A percentile compares a stretch with the other conserved stretches of the same genome.
Conservation (phyloP, 2,797 vertebrate genomes). For the Chelon auratus region DNA sequence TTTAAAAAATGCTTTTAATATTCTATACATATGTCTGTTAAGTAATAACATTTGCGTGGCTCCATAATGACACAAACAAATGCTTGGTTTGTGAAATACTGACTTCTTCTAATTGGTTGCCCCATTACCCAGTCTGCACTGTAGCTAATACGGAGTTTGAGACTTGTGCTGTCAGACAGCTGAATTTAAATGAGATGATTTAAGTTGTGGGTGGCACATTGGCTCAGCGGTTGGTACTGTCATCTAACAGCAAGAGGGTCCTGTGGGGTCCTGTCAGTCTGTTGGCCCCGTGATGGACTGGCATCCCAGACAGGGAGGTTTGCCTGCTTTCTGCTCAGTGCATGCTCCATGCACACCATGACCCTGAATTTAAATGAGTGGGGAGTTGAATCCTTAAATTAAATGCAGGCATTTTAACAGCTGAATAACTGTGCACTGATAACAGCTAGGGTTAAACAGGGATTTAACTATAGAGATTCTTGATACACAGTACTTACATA, state of each 20-base stretch:
- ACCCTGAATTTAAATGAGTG: conserved; percentile 68
- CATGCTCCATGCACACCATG: conserved; percentile 48
- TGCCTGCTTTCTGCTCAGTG: conserved; percentile 47
- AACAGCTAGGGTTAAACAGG: neutral
- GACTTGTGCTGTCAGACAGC: conserved; percentile 53
- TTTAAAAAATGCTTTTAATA: conserved; percentile 69
- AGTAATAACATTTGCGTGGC: conserved; percentile 38
- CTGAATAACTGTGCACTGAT: neutral
- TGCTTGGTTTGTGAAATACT: conserved; percentile 34
- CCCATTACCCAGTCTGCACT: conserved; percentile 51
- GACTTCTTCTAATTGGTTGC: conserved; percentile 62
- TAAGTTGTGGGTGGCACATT: conserved; percentile 51
- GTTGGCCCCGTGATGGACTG: conserved; percentile 60
- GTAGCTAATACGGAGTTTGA: conserved; percentile 55
- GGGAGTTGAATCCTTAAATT: conserved; percentile 25
- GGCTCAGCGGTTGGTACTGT: conserved; percentile 65
- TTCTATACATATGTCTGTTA: conserved; percentile 34
- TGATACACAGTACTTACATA: neutral
- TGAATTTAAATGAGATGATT: conserved; percentile 68
- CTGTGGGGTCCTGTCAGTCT: conserved; percentile 69
- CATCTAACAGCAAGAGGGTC: conserved; percentile 56
- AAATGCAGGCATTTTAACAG: conserved; percentile 11
- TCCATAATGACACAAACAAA: conserved; percentile 38
- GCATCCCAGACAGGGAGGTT: conserved; percentile 41
- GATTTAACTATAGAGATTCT: neutral